Base-by-base conservation (phyloP, 2,888 invertebrate species). In the Drosophila demipolita region DNA sequence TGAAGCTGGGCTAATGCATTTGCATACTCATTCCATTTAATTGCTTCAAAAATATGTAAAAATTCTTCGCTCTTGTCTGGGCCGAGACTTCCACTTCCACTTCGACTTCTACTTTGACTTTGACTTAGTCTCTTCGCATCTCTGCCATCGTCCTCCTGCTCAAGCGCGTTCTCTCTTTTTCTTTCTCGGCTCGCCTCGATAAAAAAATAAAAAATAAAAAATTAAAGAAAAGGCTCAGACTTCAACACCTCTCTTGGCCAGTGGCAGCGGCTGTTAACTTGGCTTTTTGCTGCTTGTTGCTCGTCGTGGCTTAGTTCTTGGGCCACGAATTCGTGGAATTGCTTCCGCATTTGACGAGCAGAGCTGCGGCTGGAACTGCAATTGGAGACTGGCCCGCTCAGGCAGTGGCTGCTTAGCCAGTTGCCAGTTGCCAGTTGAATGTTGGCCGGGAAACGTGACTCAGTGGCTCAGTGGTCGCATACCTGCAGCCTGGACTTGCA, bases 1-100 rank as follows among this genome's bases (percentile, higher is more conserved):
- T 42, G 23, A 45, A 68, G 66, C 57, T 65, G 68, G 57, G 72
- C 85, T 73, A 82, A 89, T 87, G 87, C 85, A 84, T 84, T 84
- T 84, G 89, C 83, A 84, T 84, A 87, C 83, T 89, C 87, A 87
- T 90, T 77, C 88, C 86, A 90, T 87, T 87, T 87, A 87, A 87
- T 87, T 87, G 90, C 90, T 81, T 76, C 81, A 73, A 86, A 87
- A 90, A 86, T 87, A 87, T 89, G 89, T 89, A 87, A 67, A 78
- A 83, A 69, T 70, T 83, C 62, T 67, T 78, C 78, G 72, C 74
- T 75, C 75, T 76, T 89, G 89, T 82, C 87, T 87, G 66, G 84
- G 83, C 57, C 61, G 57, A 64, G 66, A 65, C 60, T 54, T 65
- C 82, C 49, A 52, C 80, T 54, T 32, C 54, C 52, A 52, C 59